Percentiles rank a stretch among this genome's conserved stretches.
Conservation (phyloP, 1,140 invertebrate genomes). For the Ceratosolen solmsi region DNA sequence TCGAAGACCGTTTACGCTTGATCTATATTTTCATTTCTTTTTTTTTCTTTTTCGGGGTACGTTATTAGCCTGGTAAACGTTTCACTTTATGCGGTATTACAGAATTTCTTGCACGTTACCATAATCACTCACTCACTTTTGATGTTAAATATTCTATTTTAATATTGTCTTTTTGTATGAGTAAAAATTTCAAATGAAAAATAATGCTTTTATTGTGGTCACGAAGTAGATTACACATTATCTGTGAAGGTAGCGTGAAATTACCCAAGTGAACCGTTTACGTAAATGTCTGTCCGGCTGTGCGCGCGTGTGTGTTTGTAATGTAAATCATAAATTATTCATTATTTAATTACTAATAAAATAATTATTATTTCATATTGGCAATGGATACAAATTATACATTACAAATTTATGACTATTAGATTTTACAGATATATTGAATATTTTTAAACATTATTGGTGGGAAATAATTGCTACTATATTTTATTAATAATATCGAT, state of each 20-base stretch:
- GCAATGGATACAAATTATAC: no score
- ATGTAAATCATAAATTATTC: background rate
- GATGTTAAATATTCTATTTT: background rate
- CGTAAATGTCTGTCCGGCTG: no score
- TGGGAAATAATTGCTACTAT: no score
- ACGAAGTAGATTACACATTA: background rate
- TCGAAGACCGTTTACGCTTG: background rate
- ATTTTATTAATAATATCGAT: no score
- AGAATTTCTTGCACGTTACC: background rate
- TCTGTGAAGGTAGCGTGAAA: background rate
- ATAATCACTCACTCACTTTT: slow-evolving; percentile 1
- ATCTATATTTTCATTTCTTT: background rate
- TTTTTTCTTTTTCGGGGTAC: background rate
- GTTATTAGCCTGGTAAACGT: background rate
- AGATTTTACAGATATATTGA: no score
- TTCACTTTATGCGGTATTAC: background rate
- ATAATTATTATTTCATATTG: background rate
- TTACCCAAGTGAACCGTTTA: no score
- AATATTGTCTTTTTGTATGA: background rate
- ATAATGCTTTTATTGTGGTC: background rate
- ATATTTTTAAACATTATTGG: no score
- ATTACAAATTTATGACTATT: no score
- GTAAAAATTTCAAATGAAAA: background rate
- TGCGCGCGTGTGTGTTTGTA: background rate
- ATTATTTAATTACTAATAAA: background rate